Percentiles rank a stretch among this genome's conserved stretches.
Conservation (phyloP, 2,888 invertebrate genomes). For the Phengaris alcon region DNA sequence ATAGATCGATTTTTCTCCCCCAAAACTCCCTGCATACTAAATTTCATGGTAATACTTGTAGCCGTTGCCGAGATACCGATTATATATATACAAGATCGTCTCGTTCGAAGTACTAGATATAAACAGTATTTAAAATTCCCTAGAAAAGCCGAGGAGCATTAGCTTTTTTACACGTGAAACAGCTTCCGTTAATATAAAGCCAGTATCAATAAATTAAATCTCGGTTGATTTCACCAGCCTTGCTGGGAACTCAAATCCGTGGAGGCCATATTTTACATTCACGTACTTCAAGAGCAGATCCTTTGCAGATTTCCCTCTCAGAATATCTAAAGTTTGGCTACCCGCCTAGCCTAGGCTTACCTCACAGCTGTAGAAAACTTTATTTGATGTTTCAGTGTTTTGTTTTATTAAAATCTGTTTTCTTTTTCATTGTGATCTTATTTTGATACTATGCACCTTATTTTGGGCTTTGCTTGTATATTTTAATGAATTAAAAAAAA, state of each 20-base stretch:
- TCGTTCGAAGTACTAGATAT: neutral
- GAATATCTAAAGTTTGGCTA: conserved; percentile 23
- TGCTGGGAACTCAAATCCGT: neutral
- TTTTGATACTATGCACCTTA: neutral
- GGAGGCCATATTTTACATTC: conserved; percentile 19
- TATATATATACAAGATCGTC: no score
- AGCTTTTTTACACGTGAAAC: conserved; percentile 3
- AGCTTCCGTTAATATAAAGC: conserved; percentile 11
- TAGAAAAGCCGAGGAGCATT: neutral
- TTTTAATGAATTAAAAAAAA: no score
- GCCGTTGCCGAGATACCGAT: no score
- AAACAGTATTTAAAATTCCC: neutral
- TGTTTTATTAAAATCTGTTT: neutral
- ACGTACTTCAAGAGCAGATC: conserved; percentile 11
- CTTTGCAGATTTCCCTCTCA: conserved; percentile 18
- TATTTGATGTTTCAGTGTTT: neutral
- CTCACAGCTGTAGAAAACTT: conserved; percentile 13
- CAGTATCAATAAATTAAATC: conserved; percentile 16
- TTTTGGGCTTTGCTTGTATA: no score
- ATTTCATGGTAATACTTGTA: no score
- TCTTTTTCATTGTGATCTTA: neutral
- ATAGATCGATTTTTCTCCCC: no score
- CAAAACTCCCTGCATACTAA: no score
- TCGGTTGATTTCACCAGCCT: neutral
- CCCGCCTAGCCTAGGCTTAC: conserved; percentile 11